Evolutionary conservation across 2,888 invertebrate species (phyloP).

Genomic region (Eristalinus aeneus): DNA sequence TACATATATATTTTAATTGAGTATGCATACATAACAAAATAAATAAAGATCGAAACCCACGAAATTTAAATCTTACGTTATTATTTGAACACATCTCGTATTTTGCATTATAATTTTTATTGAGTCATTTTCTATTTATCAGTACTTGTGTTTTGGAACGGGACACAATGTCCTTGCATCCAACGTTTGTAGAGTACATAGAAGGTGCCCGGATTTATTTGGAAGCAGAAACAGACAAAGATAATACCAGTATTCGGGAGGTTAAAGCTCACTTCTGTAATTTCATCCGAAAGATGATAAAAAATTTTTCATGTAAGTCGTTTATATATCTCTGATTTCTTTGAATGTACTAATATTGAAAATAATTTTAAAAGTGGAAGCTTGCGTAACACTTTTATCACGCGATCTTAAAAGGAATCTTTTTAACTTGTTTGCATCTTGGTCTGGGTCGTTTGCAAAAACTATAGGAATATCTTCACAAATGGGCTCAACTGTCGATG

Average conservation of each 20-base stretch:
- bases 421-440: slow-evolving; percentile 95
- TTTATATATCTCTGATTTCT: slow-evolving; percentile 16
- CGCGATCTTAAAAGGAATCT: slow-evolving; percentile 92
- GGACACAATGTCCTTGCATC: slow-evolving; percentile 91
- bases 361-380: slow-evolving; percentile 89
- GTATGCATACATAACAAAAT: too few relatives aligned
- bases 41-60: too few relatives aligned
- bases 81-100: too few relatives aligned
- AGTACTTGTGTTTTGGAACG: slow-evolving; percentile 92
- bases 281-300: slow-evolving; percentile 95
- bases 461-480: slow-evolving; percentile 83
- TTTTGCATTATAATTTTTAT: not conserved
- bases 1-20: too few relatives aligned
- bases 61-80: too few relatives aligned
- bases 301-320: slow-evolving; percentile 92
- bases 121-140: not conserved
- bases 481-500: slow-evolving; percentile 81
- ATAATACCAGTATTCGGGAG: slow-evolving; percentile 91
- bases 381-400: slow-evolving; percentile 91
- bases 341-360: slow-evolving; percentile 9
- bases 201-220: slow-evolving; percentile 95
- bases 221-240: slow-evolving; percentile 96
- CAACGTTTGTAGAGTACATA: slow-evolving; percentile 95
- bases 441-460: slow-evolving; percentile 94
- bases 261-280: slow-evolving; percentile 96